Evolutionary conservation across 2,113 vertebrate species (phyloP), one percentile per base, ranked within the genome.

Genomic region (Ceuthmochares aereus): DNA sequence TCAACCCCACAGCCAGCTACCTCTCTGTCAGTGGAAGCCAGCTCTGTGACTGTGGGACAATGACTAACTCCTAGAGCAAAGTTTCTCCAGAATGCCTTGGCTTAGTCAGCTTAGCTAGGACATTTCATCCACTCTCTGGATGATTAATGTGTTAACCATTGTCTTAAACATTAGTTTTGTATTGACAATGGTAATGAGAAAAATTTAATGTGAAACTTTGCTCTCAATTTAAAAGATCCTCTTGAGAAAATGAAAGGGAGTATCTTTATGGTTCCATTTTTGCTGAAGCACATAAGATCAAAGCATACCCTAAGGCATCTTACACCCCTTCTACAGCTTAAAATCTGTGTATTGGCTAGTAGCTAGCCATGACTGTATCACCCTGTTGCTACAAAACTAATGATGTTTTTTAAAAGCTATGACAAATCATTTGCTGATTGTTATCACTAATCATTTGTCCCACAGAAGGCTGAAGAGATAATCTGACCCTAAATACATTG

Each of bases 41-140:
- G 56, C 85, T 93, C 70, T 90, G 54, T 94, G 84, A 90, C 81
- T 96, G 36, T 89, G 64, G 80, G 93, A 85, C 89, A 51, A 90
- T 97, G 95, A 96, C 94, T 97, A 96, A 97, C 52, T 96, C 87
- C 52, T 51, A 91, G 58, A 94, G 89, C 87, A 95, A 96, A 96
- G 86, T 89, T 81, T 96, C 91, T 96, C 42, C 90, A 97, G 93
- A 93, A 95, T 91, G 77, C 47, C 70, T 93, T 72, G 1, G 9
- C 91, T 97, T 95, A 94, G 73, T 95, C 94, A 96, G 87, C 83
- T 88, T 49, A 77, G 67, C 82, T 83, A 83, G 87, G 91, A 96
- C 63, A 63, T 76, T 95, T 96, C 89, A 81, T 96, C 49, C 82
- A 69, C 43, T 87, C 83, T 84, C 62, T 27, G 30, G 36, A 73